Evolutionary conservation across 1,140 invertebrate species (phyloP).

Genomic region (Calephelis nemesis): DNA sequence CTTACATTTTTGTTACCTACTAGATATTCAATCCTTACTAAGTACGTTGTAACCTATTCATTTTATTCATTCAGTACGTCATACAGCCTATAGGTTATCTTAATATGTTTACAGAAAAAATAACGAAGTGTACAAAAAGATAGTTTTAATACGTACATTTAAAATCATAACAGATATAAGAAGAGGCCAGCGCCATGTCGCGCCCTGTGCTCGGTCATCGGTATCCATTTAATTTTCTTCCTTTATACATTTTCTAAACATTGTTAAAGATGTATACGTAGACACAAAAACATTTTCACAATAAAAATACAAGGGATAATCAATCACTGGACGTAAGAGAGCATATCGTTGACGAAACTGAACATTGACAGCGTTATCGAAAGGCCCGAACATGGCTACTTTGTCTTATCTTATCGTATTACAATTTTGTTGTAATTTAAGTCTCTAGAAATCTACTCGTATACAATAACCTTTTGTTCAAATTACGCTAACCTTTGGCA

Average conservation of each 20-base stretch:
- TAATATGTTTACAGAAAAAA: too few species aligned
- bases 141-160: conserved; percentile 52
- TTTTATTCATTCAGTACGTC: too few species aligned
- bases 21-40: too few species aligned
- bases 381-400: conserved; percentile 55
- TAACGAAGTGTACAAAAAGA: too few species aligned
- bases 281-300: conserved; percentile 12
- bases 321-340: conserved; percentile 40
- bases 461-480: conserved; percentile 15
- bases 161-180: conserved; percentile 57
- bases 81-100: too few species aligned
- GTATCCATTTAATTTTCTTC: conserved; percentile 57
- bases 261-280: conserved; percentile 4
- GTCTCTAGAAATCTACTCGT: conserved; percentile 20
- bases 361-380: conserved; percentile 61
- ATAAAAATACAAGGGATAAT: conserved; percentile 25
- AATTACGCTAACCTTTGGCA: too few species aligned
- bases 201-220: conserved; percentile 41
- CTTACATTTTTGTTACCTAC: too few species aligned
- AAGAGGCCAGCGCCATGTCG: conserved; percentile 66
- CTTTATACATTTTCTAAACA: conserved; percentile 37
- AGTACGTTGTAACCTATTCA: too few species aligned
- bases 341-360: conserved; percentile 63
- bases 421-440: conserved; percentile 44
- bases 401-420: conserved; percentile 71